Evolutionary conservation across 2,888 invertebrate species (phyloP).

Genomic region (Leptopilina drosophilae): DNA sequence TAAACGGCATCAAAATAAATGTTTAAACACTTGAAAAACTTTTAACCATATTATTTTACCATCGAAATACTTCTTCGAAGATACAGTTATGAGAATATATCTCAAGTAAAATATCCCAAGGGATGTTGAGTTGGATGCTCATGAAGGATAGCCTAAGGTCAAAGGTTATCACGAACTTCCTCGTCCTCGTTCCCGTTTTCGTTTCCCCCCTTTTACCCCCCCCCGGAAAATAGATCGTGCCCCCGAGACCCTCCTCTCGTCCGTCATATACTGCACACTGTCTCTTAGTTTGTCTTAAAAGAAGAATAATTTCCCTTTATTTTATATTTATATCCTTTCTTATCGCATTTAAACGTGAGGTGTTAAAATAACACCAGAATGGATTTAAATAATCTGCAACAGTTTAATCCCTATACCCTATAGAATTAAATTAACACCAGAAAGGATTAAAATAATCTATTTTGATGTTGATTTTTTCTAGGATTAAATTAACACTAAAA

Average conservation of each 20-base stretch:
- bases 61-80: neutral
- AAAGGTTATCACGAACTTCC: slow-evolving; percentile 72
- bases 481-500: too few species aligned
- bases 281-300: slow-evolving; percentile 45
- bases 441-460: too few species aligned
- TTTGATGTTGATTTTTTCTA: too few species aligned
- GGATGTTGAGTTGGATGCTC: slow-evolving; percentile 59
- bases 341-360: too few species aligned
- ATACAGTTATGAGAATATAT: neutral
- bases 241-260: slow-evolving; percentile 75
- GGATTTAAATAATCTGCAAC: too few species aligned
- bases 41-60: neutral
- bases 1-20: too few species aligned
- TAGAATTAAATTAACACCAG: too few species aligned
- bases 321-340: slow-evolving; percentile 67
- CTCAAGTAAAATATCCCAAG: slow-evolving; percentile 51
- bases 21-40: too few species aligned
- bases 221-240: slow-evolving; percentile 73
- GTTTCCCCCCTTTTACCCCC: slow-evolving; percentile 58
- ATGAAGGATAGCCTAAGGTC: slow-evolving; percentile 76
- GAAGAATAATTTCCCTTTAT: slow-evolving; percentile 69
- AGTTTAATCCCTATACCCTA: too few species aligned
- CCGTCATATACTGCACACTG: slow-evolving; percentile 67
- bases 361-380: too few species aligned
- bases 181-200: slow-evolving; percentile 59